Percentiles rank a stretch among this genome's conserved stretches.
Conservation (phyloP, 2,113 vertebrate species). For the Pedetes capensis region DNA sequence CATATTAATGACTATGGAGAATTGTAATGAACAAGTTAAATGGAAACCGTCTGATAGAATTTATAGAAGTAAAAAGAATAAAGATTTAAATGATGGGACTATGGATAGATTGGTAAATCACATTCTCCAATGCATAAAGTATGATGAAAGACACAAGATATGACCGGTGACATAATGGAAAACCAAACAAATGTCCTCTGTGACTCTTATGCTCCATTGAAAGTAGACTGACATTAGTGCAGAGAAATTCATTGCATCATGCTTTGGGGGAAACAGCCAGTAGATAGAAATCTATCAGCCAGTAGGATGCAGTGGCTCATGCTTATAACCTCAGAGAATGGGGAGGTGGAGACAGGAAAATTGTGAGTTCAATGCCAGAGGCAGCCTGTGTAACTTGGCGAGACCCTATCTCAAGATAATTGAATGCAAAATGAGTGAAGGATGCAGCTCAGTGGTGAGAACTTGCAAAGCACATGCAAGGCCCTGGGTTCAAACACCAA, state of each 20-base stretch:
- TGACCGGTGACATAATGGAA: background rate
- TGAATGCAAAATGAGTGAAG: too few species aligned
- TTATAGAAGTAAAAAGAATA: background rate
- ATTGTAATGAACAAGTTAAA: background rate
- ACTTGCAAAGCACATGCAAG: too few species aligned
- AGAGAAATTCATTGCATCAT: background rate
- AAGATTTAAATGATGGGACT: background rate
- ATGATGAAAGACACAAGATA: background rate
- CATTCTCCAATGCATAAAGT: background rate
- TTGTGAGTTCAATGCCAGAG: too few species aligned
- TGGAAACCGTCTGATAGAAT: background rate
- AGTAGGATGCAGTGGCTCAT: too few species aligned
- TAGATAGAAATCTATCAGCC: too few species aligned
- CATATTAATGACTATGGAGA: too few species aligned
- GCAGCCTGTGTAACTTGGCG: too few species aligned
- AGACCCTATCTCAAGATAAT: too few species aligned
- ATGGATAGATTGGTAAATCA: background rate
- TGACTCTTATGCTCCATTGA: background rate
- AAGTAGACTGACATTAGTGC: background rate
- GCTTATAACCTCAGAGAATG: too few species aligned
- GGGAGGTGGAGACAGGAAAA: too few species aligned
- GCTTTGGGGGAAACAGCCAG: background rate
- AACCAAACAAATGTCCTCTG: background rate
- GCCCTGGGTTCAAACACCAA: too few species aligned
- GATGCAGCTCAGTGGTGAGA: too few species aligned